phyloP scores from a whole-genome alignment of 2,113 vertebrate genomes.

The Bubalus kerabau region DNA sequence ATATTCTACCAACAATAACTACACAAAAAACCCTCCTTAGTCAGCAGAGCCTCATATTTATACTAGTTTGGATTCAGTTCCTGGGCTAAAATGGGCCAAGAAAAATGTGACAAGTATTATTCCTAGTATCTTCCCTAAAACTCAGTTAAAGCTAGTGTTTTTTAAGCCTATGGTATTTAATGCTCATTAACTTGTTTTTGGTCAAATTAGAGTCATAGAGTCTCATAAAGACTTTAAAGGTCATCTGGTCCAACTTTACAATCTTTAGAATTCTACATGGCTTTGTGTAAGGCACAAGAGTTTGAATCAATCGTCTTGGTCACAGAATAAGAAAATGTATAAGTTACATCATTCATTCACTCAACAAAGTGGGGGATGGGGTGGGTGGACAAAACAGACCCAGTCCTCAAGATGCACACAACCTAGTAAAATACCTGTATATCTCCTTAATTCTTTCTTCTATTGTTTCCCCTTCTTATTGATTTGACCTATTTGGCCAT shows the following conservation, averaged over 20 bases:
- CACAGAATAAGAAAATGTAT: not conserved
- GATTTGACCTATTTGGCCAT: not conserved
- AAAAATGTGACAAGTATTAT: not conserved
- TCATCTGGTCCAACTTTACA: not conserved
- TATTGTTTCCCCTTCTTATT: not conserved
- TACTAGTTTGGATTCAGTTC: not conserved
- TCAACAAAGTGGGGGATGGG: not conserved
- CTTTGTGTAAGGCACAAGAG: not conserved
- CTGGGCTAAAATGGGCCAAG: not conserved
- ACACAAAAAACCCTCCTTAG: not conserved
- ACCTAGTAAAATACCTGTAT: not conserved
- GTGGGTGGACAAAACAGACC: not conserved
- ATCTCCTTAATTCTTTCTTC: not conserved
- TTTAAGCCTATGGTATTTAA: conserved; percentile 4
- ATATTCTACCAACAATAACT: not conserved
- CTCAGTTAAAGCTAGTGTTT: not conserved
- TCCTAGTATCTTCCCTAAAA: not conserved
- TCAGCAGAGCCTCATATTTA: not conserved
- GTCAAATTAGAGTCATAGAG: not conserved
- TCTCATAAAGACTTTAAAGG: not conserved
- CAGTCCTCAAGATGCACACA: not conserved
- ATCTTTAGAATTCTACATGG: not conserved
- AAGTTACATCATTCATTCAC: not conserved
- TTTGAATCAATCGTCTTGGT: not conserved
- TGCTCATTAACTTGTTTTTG: not conserved